Conservation (phyloP, 2,888 invertebrate species). For the Cylloceria caligata region DNA sequence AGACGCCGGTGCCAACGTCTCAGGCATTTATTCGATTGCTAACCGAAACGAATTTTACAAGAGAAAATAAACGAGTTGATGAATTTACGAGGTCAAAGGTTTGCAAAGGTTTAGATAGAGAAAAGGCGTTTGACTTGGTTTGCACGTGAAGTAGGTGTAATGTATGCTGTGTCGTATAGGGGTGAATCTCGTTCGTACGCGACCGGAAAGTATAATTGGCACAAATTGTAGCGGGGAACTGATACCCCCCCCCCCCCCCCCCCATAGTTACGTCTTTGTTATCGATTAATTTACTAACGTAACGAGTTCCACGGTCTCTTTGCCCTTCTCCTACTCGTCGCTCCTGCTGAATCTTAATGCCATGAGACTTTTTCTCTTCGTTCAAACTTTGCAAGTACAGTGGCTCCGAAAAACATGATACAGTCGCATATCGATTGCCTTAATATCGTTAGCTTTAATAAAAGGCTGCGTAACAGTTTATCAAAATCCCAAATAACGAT, state of each 20-base stretch:
- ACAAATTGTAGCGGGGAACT: constrained; percentile 22
- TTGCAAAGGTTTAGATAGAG: not conserved
- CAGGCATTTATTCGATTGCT: not conserved
- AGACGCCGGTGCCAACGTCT: not conserved
- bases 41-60: not conserved
- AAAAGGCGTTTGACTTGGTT: constrained; percentile 12
- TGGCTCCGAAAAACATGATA: not conserved
- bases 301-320: constrained; percentile 23
- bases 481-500: too few relatives aligned
- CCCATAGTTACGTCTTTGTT: constrained; percentile 47
- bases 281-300: constrained; percentile 61
- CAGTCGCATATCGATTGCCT: not conserved
- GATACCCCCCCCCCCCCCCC: not conserved
- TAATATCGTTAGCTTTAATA: not conserved
- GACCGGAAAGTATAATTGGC: constrained; percentile 44
- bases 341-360: constrained; percentile 46
- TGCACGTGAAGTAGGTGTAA: constrained; percentile 29
- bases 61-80: not conserved
- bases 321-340: not conserved
- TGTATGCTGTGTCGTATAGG: not conserved
- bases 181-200: constrained; percentile 18
- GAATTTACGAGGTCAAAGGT: constrained; percentile 2
- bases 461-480: too few relatives aligned
- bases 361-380: constrained; percentile 11
- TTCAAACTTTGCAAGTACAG: not conserved